Base-by-base conservation (phyloP, 92 coral and sea anemone genomes). In the Epizoanthus stellaris region DNA sequence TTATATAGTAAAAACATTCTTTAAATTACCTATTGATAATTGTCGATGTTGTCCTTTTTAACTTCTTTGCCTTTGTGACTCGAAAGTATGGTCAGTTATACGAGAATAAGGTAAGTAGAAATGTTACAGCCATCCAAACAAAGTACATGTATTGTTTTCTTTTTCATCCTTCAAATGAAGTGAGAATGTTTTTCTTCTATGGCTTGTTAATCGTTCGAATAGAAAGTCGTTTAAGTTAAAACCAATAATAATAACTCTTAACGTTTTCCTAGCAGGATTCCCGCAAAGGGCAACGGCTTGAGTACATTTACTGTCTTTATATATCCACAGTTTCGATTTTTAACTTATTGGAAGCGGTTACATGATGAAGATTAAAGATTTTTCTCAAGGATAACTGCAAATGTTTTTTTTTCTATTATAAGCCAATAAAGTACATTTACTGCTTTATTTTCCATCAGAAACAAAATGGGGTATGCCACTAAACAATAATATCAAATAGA, bases 101-200 rank as follows among this genome's bases (percentile, higher is more conserved):
- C 7, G 49, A 30, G 53, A 34, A 23, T 57, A 57, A 10, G 67
- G 54, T 36, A 76, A 30, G 23, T 68, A 68, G 52, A 68, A 49
- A 25, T 36, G 3, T 75, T 42, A 57, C 60, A 20, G 17, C 16
- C 49, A 54, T 38, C 80, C 17, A 58, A 75, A 53, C 73, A 75
- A 30, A 21, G 49, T 25, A 57, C n/a, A n/a, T n/a, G n/a, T n/a
- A n/a, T 76, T 58, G 67, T 76, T 58, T 58, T 58, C 65, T 76
- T 58, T 49, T 57, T 76, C 53, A 58, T 76, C 56, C 60, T 17
- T 73, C 6, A 76, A 76, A 59, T 76, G 52, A 58, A 58, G 81
- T 76, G 81, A 15, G 81, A 58, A 76, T 38, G 23, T 59, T 58
- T 76, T 76, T 76, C 69, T 59, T n/a, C n/a, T n/a, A n/a, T 76